A percentile compares a stretch with the other conserved stretches of the same genome.
Evolutionary conservation across 2,113 vertebrate species (phyloP).

Genomic region (Scopus umbretta): DNA sequence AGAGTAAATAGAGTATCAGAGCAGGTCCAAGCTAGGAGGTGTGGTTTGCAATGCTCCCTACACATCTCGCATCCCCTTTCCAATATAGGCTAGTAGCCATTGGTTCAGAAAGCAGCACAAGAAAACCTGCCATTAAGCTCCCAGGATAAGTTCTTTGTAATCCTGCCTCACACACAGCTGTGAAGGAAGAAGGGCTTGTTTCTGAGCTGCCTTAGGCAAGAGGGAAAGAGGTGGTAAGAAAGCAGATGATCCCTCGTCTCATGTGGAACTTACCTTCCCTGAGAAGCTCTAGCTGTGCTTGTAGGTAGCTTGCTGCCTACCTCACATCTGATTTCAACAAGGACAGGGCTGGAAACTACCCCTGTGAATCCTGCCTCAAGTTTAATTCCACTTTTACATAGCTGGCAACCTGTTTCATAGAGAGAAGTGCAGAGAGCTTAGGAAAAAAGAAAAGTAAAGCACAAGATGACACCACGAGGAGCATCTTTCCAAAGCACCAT

Average conservation of each 20-base stretch:
- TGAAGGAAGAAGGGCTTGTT: neutral
- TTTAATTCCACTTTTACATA: neutral
- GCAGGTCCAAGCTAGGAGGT: slow-evolving; percentile 14
- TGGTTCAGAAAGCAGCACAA: neutral
- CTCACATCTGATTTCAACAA: neutral
- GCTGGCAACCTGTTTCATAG: neutral
- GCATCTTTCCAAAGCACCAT: neutral
- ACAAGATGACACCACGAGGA: neutral
- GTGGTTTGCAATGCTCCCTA: slow-evolving; percentile 11
- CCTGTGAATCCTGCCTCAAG: neutral
- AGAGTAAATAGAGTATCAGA: neutral
- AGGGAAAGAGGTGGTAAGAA: neutral
- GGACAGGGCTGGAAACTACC: neutral
- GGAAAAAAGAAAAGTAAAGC: neutral
- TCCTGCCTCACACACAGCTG: rapidly evolving
- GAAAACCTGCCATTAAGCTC: neutral
- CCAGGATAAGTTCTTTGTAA: neutral
- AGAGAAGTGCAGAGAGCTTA: neutral
- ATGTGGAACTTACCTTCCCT: neutral
- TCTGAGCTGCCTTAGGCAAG: neutral
- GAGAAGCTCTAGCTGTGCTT: neutral
- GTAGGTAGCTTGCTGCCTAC: neutral
- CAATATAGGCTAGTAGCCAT: neutral
- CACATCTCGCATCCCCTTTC: neutral
- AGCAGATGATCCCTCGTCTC: neutral